Evolutionary conservation across 92 coral and sea anemone species (phyloP).

Genomic region (Hydrozoanthus gracilis): DNA sequence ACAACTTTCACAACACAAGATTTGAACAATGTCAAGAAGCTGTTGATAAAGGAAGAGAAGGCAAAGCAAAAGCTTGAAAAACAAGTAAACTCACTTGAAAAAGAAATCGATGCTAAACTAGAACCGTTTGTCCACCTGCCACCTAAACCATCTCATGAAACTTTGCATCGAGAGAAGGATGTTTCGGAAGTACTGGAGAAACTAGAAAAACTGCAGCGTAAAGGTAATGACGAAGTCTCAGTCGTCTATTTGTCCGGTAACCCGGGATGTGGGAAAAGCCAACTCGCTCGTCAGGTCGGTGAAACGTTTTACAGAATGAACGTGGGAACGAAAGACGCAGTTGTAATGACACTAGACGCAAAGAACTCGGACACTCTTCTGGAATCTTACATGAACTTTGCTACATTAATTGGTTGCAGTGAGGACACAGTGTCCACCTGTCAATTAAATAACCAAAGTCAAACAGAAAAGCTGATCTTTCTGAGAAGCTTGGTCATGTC

Average conservation of each 20-base stretch:
- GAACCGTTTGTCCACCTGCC: slow-evolving; percentile 52
- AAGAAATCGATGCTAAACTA: slow-evolving; percentile 44
- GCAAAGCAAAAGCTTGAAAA: slow-evolving; percentile 15
- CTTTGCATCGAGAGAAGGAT: slow-evolving; percentile 20
- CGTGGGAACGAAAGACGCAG: not conserved
- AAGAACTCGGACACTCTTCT: too few species aligned
- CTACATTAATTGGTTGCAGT: slow-evolving; percentile 40
- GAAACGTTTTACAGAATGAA: too few species aligned
- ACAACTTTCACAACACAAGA: slow-evolving; percentile 22
- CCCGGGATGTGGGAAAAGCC: too few species aligned
- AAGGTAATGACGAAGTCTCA: slow-evolving; percentile 28
- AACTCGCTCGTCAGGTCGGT: too few species aligned
- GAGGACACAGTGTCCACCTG: slow-evolving; percentile 27
- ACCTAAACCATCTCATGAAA: slow-evolving; percentile 53
- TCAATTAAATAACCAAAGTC: not conserved
- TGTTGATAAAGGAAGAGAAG: not conserved
- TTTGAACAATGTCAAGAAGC: not conserved
- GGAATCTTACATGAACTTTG: not conserved
- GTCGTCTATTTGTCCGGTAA: too few species aligned
- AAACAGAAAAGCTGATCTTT: not conserved
- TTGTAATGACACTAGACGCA: not conserved
- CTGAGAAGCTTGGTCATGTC: slow-evolving; percentile 13
- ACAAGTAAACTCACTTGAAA: slow-evolving; percentile 16
- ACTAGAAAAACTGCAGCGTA: slow-evolving; percentile 5
- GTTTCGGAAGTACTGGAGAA: slow-evolving; percentile 18